A percentile compares a stretch with the other conserved stretches of the same genome.
Evolutionary conservation across 2,888 invertebrate species (phyloP).

Genomic region (Neria commutata): DNA sequence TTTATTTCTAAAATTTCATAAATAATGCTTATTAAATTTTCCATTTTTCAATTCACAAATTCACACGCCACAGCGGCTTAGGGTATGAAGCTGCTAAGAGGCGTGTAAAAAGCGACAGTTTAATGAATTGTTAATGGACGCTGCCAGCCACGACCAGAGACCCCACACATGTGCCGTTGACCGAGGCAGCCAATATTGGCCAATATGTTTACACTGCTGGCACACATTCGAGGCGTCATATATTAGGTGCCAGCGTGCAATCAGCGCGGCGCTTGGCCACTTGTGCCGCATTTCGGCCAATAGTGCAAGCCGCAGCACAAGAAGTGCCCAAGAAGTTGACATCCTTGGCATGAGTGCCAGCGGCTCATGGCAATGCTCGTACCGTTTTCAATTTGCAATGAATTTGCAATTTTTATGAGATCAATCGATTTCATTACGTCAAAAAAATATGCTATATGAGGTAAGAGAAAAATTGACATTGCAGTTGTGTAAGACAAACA

Average conservation of each 20-base stretch:
- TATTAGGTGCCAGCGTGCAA: background rate
- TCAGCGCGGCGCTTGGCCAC: constrained; percentile 1
- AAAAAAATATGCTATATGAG: too few species aligned
- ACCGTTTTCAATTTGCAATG: constrained; percentile 25
- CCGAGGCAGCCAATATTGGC: constrained; percentile 24
- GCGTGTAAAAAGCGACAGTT: too few species aligned
- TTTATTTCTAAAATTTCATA: too few species aligned
- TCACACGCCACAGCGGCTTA: too few species aligned
- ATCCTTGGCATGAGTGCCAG: constrained; percentile 52
- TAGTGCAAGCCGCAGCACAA: constrained; percentile 3
- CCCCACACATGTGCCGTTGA: background rate
- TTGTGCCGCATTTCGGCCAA: constrained; percentile 14
- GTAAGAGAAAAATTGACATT: too few species aligned
- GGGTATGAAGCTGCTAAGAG: too few species aligned
- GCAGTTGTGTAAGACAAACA: too few species aligned
- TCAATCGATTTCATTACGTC: background rate
- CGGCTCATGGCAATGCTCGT: too few species aligned
- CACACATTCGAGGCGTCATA: constrained; percentile 12
- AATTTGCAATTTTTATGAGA: constrained; percentile 6
- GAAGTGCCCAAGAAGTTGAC: constrained; percentile 45
- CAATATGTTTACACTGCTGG: constrained; percentile 37
- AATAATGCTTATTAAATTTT: too few species aligned
- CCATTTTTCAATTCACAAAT: too few species aligned
- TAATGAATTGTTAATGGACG: constrained; percentile 33
- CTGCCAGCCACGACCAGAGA: too few species aligned